Evolutionary conservation across 2,888 invertebrate genomes (phyloP), one percentile per base, ranked within the genome.

Genomic region (Zygothrica quintamaculata): DNA sequence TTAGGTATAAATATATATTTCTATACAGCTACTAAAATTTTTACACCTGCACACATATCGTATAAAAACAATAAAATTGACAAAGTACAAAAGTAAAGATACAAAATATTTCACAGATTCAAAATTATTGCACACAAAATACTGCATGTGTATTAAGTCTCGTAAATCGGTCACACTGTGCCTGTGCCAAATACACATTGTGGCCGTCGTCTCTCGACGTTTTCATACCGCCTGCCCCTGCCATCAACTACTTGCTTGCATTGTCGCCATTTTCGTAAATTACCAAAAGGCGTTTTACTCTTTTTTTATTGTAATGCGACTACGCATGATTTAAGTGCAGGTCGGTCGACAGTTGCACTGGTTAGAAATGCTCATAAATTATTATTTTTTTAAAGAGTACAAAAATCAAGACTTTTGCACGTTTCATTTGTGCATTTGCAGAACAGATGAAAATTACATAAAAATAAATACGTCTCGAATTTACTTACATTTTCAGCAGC

Each of bases 251-350:
- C 72, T 71, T 76, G 81, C 87, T 71, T 80, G 80, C 88, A 80
- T 85, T 89, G 89, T 89, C 89, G 90, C 89, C 90, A 89, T 89
- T 89, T 89, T 89, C 86, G 82, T 84, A 79, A 88, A 80, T 78
- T 87, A 78, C 70, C 77, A 85, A 86, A 79, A 73, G 66, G 65
- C 81, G 78, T 81, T 71, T 77, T 65, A 58, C 60, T 56, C 56
- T 65, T 18, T 65, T 18, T 52, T 40, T 69, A 70, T 65, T 71
- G 65, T 56, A 66, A 57, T 74, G 62, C 43, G 58, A 64, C 56
- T 56, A 70, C 65, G 56, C 57, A 66, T 60, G 70, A 65, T 51
- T 70, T 65, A 62, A 55, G 57, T 46, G 51, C 58, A 67, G 74
- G 56, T 58, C 61, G 51, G 18, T 42, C 55, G 47, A 43, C 65